Evolutionary conservation across 2,113 vertebrate species (phyloP).

Genomic region (Triplophysa rosa): DNA sequence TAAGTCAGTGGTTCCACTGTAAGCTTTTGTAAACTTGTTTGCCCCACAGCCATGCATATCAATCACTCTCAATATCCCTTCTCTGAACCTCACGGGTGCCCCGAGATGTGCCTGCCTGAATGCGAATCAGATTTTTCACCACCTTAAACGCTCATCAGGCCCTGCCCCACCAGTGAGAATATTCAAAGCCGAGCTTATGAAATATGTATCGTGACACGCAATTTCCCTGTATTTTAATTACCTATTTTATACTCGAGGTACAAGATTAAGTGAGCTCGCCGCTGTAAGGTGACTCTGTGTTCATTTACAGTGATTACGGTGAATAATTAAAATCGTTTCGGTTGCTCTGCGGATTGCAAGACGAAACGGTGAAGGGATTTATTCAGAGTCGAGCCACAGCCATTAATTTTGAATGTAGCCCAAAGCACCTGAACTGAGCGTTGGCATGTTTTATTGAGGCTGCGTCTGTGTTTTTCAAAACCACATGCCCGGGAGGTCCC

Average conservation of each 20-base stretch:
- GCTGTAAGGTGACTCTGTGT: conserved; percentile 45
- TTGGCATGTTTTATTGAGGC: conserved; percentile 54
- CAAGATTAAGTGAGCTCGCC: conserved; percentile 41
- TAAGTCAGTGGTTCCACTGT: conserved; percentile 36
- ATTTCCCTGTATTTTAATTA: conserved; percentile 54
- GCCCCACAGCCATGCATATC: conserved; percentile 22
- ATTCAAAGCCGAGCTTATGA: conserved; percentile 48
- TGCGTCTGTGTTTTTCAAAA: conserved; percentile 43
- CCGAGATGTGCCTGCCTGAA: conserved; percentile 20
- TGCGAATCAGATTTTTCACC: conserved; percentile 27
- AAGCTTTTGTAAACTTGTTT: conserved; percentile 7
- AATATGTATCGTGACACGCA: conserved; percentile 48
- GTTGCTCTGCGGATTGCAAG: conserved; percentile 47
- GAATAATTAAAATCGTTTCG: conserved; percentile 58
- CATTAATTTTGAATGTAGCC: conserved; percentile 54
- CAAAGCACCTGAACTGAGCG: conserved; percentile 47
- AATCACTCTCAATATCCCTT: background rate
- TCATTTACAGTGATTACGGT: conserved; percentile 49
- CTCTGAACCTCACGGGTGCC: background rate
- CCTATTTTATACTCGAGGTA: conserved; percentile 47
- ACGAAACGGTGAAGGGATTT: conserved; percentile 44
- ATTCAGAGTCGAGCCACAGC: conserved; percentile 41
- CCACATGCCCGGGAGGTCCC: conserved; percentile 36
- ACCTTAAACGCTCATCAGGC: conserved; percentile 32
- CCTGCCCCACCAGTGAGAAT: conserved; percentile 6